Conservation (phyloP, 2,113 vertebrate species). For the Tapirus terrestris region DNA sequence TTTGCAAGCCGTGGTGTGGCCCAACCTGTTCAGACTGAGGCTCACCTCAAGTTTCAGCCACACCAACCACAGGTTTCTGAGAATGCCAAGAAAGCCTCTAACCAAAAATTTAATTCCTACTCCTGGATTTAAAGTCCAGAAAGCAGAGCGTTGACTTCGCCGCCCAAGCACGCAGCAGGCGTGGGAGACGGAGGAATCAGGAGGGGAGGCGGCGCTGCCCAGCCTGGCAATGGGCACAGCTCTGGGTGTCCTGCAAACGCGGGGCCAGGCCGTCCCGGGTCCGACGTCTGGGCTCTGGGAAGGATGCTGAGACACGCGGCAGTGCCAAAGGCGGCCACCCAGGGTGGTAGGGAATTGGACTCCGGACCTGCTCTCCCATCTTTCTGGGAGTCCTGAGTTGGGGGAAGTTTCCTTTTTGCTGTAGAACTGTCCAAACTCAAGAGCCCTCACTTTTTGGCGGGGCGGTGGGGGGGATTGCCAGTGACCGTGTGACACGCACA, state of each 20-base stretch:
- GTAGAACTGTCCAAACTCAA: neutral
- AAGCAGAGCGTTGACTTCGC: neutral
- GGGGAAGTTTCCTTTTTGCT: neutral
- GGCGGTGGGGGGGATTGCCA: neutral
- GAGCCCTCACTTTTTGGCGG: neutral
- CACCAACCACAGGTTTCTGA: slow-evolving; percentile 21
- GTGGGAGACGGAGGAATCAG: neutral
- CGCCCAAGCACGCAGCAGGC: neutral
- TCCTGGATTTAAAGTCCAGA: neutral
- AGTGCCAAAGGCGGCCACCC: neutral
- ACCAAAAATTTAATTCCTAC: slow-evolving; percentile 14
- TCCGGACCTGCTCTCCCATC: neutral
- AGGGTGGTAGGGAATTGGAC: neutral
- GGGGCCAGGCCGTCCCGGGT: accelerated
- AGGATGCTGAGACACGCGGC: neutral
- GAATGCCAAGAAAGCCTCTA: neutral
- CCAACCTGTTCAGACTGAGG: neutral
- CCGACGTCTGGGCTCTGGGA: neutral
- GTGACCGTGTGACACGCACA: neutral
- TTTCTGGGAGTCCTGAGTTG: neutral
- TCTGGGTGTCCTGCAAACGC: neutral
- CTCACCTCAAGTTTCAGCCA: slow-evolving; percentile 63
- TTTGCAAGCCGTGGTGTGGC: neutral
- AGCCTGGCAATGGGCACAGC: neutral
- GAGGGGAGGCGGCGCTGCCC: neutral